phyloP scores from a whole-genome alignment of 2,888 invertebrate species.

The Papilio demoleus region DNA sequence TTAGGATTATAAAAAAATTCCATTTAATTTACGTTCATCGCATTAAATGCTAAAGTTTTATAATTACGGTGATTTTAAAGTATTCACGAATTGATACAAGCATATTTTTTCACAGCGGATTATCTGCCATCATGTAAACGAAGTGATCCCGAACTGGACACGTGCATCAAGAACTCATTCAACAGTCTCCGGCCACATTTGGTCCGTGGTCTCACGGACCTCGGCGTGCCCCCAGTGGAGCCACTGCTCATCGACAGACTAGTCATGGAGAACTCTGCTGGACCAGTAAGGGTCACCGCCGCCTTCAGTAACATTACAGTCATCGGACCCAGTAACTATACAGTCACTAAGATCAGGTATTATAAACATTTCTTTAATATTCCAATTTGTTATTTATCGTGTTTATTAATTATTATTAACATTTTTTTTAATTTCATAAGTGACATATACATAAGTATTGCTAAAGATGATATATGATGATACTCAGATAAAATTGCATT shows the following conservation, averaged over 20 bases:
- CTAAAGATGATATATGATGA: not conserved
- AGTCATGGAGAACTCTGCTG: slow-evolving; percentile 90
- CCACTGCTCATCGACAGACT: slow-evolving; percentile 88
- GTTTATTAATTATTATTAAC: not conserved
- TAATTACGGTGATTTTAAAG: too few species aligned
- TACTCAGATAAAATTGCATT: not conserved
- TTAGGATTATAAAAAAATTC: not conserved
- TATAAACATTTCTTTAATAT: not conserved
- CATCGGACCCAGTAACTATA: slow-evolving; percentile 89
- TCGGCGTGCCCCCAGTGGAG: slow-evolving; percentile 89
- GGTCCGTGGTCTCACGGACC: slow-evolving; percentile 86
- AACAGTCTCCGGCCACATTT: slow-evolving; percentile 89
- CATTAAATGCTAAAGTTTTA: too few species aligned
- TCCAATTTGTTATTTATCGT: not conserved
- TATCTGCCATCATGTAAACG: slow-evolving; percentile 88
- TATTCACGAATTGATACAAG: too few species aligned
- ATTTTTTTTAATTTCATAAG: not conserved
- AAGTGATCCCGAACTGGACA: slow-evolving; percentile 86
- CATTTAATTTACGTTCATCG: not conserved
- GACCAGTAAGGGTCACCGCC: slow-evolving; percentile 89
- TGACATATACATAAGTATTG: not conserved
- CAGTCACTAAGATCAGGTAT: slow-evolving; percentile 87
- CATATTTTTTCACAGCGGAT: slow-evolving; percentile 84
- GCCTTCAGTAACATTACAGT: slow-evolving; percentile 90
- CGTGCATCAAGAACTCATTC: slow-evolving; percentile 87